Evolutionary conservation across 53 echinoderm and acorn worm species (phyloP).

Genomic region (Actinopyga echinites): DNA sequence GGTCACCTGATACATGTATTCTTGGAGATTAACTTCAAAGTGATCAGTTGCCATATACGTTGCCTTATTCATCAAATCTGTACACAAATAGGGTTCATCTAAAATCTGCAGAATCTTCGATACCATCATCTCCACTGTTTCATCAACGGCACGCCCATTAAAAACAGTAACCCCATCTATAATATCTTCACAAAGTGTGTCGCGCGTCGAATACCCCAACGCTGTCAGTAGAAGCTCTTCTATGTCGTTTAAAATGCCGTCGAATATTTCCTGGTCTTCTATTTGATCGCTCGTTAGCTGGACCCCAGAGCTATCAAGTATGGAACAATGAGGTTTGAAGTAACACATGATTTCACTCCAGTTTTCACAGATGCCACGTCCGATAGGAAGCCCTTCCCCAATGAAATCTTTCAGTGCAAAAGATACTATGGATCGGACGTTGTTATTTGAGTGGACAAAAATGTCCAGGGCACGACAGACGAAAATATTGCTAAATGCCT

Average conservation of each 20-base stretch:
- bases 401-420: background rate
- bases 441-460: constrained; percentile 4
- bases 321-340: background rate
- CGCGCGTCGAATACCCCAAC: background rate
- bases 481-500: background rate
- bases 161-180: background rate
- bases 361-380: background rate
- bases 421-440: background rate
- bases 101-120: background rate
- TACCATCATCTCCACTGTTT: background rate
- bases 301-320: too few relatives aligned
- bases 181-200: constrained; percentile 2
- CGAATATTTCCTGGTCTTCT: background rate
- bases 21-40: background rate
- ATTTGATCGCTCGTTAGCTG: too few relatives aligned
- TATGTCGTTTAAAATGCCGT: background rate
- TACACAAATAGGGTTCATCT: background rate
- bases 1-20: background rate
- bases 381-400: constrained; percentile 4
- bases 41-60: background rate
- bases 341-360: constrained; percentile 4
- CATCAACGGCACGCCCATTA: constrained; percentile 1
- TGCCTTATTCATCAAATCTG: background rate
- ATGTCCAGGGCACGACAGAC: background rate
- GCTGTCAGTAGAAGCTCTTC: background rate